A percentile compares a stretch with the other conserved stretches of the same genome.
Conservation (phyloP, 2,113 vertebrate genomes). For the Kobus ellipsiprymnus region DNA sequence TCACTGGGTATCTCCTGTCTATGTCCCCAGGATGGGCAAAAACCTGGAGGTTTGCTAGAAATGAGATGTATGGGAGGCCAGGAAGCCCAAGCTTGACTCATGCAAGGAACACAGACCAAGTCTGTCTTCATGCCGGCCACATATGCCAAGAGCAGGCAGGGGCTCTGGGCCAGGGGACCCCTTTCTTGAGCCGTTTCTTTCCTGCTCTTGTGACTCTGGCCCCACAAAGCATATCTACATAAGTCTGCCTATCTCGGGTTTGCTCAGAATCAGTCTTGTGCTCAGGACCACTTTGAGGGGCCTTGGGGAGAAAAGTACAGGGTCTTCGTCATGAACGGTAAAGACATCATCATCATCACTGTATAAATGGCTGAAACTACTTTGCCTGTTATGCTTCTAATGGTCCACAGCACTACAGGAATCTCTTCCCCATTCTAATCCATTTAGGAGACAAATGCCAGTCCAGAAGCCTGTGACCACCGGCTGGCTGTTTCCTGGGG, state of each 20-base stretch:
- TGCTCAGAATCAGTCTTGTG: neutral
- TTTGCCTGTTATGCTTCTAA: constrained; percentile 44
- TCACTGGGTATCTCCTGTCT: constrained; percentile 12
- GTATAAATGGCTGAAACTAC: neutral
- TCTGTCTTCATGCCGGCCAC: neutral
- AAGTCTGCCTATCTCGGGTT: neutral
- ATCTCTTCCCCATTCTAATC: constrained; percentile 40
- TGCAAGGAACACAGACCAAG: neutral
- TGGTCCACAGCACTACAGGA: constrained; percentile 21
- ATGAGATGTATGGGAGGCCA: constrained; percentile 13
- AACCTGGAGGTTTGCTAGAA: neutral
- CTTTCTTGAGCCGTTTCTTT: neutral
- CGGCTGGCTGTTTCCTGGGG: neutral
- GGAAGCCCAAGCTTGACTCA: constrained; percentile 10
- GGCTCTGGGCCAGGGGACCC: neutral
- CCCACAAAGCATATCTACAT: neutral
- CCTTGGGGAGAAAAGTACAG: neutral
- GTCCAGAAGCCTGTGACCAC: neutral
- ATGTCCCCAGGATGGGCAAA: neutral
- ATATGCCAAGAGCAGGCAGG: fast-evolving
- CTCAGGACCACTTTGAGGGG: neutral
- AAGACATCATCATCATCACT: constrained; percentile 21
- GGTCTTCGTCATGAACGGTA: constrained; percentile 24
- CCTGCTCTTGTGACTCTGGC: neutral
- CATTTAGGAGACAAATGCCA: neutral